Base-by-base conservation (phyloP, 37 sponge, comb jelly and placozoan genomes). In the Agelas oroides region DNA sequence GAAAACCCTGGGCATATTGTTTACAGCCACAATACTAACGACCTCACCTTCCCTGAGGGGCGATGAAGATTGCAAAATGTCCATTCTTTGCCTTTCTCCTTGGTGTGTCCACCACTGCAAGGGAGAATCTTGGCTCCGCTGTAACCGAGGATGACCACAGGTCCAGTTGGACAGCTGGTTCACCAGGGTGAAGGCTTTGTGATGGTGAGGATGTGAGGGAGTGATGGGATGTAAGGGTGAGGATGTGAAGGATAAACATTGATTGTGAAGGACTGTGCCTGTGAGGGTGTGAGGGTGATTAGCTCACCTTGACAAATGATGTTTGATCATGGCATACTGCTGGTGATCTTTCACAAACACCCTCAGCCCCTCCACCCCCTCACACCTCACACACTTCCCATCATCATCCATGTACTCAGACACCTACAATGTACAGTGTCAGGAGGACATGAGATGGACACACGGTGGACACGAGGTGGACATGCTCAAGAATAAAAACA, bases 31-130 rank as follows among this genome's bases (percentile, higher is more conserved):
- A 46, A 46, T 8, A 3, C 6, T 46, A 46, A 3, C 46, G 8
- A 46, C 46, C 85, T 60, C 19, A 96, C 96, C 91, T 90, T 78
- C 96, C 96, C 15, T 93, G 91, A 18, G 96, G 96, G 8, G 87
- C 96, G 84, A 96, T 76, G 53, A 96, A 96, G 65, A 93, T 78
- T 14, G 96, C 96, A 90, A 93, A 96, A 23, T 30, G 79, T 25
- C 96, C 96, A 71, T 77, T 93, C 31, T 68, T 70, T 17, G 77
- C 84, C 37, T 68, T 72, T 40, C 60, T 73, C 25, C 63, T 80
- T 19, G 75, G 38, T 1, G 39, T 58, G 65, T 96, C 96, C 0
- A 96, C 91, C 11, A 96, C 80, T 25, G 62, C 13, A 16, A 96
- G 46, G 37, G 91, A 87, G 78, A 80, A 96, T 18, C 94, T 65